Conservation (phyloP, 2,888 invertebrate species). For the Macrosoma leucophasiata region DNA sequence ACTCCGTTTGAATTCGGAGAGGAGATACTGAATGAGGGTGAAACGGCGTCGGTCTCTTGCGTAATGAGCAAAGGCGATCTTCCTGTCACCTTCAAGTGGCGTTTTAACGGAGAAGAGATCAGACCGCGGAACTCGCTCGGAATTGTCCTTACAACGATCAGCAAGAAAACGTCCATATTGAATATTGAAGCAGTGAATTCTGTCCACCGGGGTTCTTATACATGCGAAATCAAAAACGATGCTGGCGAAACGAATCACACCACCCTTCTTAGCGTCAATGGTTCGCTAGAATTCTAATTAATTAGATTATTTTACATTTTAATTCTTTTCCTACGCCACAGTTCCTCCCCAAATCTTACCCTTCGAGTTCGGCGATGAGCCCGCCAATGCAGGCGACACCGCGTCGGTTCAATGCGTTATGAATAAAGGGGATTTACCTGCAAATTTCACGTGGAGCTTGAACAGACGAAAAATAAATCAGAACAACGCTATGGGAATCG, state of each 20-base stretch:
- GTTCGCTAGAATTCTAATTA: conserved; percentile 48
- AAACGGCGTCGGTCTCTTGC: conserved; percentile 83
- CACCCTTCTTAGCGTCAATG: conserved; percentile 77
- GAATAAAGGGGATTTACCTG: conserved; percentile 86
- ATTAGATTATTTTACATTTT: conserved; percentile 31
- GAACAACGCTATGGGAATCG: conserved; percentile 74
- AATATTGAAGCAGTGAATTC: conserved; percentile 79
- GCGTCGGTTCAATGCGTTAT: conserved; percentile 83
- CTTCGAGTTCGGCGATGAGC: conserved; percentile 80
- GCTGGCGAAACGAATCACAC: conserved; percentile 78
- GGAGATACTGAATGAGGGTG: conserved; percentile 82
- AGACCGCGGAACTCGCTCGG: conserved; percentile 71
- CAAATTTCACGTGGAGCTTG: conserved; percentile 83
- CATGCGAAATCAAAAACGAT: conserved; percentile 78
- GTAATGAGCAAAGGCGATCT: conserved; percentile 87
- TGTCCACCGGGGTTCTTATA: conserved; percentile 78
- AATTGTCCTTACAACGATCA: conserved; percentile 75
- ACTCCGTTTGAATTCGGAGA: conserved; percentile 85
- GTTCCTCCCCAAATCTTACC: conserved; percentile 82
- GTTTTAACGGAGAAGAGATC: conserved; percentile 71
- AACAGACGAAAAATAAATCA: conserved; percentile 71
- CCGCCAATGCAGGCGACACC: conserved; percentile 84
- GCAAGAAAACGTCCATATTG: conserved; percentile 78
- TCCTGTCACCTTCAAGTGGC: conserved; percentile 87
- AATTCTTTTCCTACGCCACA: conserved; percentile 50